Percentiles rank a stretch among this genome's conserved stretches.
Conservation (phyloP, 2,113 vertebrate species). For the Malurus cyaneus region DNA sequence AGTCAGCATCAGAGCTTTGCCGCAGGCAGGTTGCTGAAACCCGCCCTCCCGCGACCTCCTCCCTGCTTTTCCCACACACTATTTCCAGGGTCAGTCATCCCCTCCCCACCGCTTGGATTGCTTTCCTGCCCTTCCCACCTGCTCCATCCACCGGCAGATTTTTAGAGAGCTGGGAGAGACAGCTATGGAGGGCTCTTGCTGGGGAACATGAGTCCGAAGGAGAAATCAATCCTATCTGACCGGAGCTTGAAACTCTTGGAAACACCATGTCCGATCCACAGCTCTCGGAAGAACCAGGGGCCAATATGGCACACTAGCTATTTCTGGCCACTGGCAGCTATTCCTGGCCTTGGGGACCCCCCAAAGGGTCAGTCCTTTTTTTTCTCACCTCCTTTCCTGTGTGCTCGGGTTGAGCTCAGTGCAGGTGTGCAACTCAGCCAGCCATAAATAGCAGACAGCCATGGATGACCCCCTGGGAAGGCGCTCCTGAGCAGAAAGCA, state of each 20-base stretch:
- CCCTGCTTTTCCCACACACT: constrained; percentile 64
- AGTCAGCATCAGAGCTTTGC: constrained; percentile 48
- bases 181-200: not conserved
- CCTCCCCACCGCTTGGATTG: constrained; percentile 26
- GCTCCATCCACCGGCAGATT: not conserved
- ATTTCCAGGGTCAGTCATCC: constrained; percentile 50
- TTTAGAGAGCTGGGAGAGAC: constrained; percentile 36
- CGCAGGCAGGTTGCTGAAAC: constrained; percentile 68
- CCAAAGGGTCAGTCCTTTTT: not conserved
- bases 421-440: not conserved
- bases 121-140: constrained; percentile 48
- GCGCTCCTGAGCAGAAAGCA: not conserved
- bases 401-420: not conserved
- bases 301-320: not conserved
- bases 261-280: not conserved
- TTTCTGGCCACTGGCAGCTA: not conserved
- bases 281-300: constrained; percentile 54
- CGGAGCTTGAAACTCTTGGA: constrained; percentile 39
- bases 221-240: not conserved
- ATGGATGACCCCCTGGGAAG: not conserved
- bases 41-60: constrained; percentile 22
- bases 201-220: not conserved
- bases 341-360: constrained; percentile 41
- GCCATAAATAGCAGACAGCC: constrained; percentile 32
- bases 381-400: not conserved